Percentiles rank a stretch among this genome's conserved stretches.
These are phyloP conservation scores for Smittia aterrima DNA, from an alignment of 2,888 invertebrate genomes.

Conservation along the genomic window DNA sequence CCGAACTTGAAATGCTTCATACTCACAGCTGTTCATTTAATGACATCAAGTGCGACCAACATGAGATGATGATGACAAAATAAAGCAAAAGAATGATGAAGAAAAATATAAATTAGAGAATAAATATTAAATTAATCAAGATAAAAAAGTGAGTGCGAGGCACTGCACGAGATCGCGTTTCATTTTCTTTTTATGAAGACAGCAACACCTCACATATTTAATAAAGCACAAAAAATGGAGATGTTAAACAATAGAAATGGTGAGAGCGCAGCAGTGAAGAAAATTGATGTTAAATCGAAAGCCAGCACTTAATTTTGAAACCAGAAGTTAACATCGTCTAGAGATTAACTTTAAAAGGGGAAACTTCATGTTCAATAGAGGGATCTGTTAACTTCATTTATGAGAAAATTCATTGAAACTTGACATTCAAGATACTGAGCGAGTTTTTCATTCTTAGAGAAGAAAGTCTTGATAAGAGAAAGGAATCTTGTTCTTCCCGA, in stretches of 20 bases:
- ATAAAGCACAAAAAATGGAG: not conserved
- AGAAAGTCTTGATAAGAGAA: too few relatives aligned
- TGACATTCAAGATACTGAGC: too few relatives aligned
- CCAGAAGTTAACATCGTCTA: not conserved
- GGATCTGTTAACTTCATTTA: too few relatives aligned
- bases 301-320: constrained; percentile 3
- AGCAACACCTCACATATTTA: too few relatives aligned
- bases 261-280: not conserved
- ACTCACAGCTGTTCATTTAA: constrained; percentile 33
- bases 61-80: constrained; percentile 21
- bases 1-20: not conserved
- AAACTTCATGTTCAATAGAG: too few relatives aligned
- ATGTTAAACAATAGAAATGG: not conserved
- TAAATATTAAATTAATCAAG: not conserved
- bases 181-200: too few relatives aligned
- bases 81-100: constrained; percentile 5
- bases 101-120: constrained; percentile 21
- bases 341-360: too few relatives aligned
- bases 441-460: too few relatives aligned
- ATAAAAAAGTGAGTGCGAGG: not conserved
- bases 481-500: too few relatives aligned
- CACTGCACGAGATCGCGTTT: too few relatives aligned
- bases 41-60: constrained; percentile 37
- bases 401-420: too few relatives aligned
- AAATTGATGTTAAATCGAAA: not conserved